phyloP scores from a whole-genome alignment of 2,888 invertebrate genomes.

The Celastrina argiolus region DNA sequence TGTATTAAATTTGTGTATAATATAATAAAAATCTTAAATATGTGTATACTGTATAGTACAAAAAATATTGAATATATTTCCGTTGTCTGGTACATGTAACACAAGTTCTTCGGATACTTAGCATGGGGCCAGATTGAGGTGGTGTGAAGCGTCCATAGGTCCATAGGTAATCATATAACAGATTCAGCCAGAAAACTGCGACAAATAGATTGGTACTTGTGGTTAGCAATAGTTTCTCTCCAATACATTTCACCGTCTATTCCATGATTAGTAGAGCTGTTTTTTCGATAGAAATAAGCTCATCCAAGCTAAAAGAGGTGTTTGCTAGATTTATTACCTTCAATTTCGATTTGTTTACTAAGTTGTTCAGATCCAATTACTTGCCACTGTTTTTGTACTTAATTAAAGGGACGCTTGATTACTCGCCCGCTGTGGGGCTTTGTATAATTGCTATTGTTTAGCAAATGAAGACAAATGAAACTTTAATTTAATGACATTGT shows the following conservation, averaged over 20 bases:
- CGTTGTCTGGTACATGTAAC: too few species aligned
- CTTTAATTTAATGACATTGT: slow-evolving; percentile 78
- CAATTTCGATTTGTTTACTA: slow-evolving; percentile 78
- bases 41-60: too few species aligned
- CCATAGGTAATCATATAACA: too few species aligned
- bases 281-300: slow-evolving; percentile 51
- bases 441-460: slow-evolving; percentile 79
- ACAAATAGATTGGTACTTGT: too few species aligned
- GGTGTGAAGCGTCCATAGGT: too few species aligned
- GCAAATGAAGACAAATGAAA: slow-evolving; percentile 79
- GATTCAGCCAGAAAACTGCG: too few species aligned
- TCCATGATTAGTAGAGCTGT: slow-evolving; percentile 39
- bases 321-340: slow-evolving; percentile 75
- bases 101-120: too few species aligned
- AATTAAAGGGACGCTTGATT: slow-evolving; percentile 79
- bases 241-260: background rate
- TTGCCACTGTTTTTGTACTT: slow-evolving; percentile 78
- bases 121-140: too few species aligned
- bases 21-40: too few species aligned
- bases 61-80: too few species aligned
- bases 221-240: background rate
- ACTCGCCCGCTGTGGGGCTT: slow-evolving; percentile 77
- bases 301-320: slow-evolving; percentile 68
- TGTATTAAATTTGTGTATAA: too few species aligned
- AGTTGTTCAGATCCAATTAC: slow-evolving; percentile 78